Evolutionary conservation across 2,888 invertebrate genomes (phyloP).

Genomic region (Thymelicus lineola): DNA sequence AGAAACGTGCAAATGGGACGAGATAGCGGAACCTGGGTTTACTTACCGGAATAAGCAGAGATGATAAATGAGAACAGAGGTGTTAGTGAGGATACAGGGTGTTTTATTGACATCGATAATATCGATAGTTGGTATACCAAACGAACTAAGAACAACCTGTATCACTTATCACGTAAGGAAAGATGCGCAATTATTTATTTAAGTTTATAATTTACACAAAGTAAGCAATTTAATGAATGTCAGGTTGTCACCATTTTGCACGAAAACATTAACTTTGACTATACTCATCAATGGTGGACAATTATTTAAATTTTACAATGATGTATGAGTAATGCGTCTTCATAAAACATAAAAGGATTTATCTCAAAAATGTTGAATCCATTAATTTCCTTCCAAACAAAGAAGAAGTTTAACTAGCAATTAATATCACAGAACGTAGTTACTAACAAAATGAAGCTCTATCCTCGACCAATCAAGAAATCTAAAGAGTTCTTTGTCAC

Average conservation of each 20-base stretch:
- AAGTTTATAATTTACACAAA: too few species aligned
- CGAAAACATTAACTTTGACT: too few species aligned
- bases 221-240: too few species aligned
- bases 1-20: constrained; percentile 33
- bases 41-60: constrained; percentile 4
- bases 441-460: background rate
- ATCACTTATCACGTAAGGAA: too few species aligned
- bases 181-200: too few species aligned
- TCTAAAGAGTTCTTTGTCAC: constrained; percentile 2
- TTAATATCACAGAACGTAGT: background rate
- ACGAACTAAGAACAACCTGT: too few species aligned
- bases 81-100: background rate
- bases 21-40: constrained; percentile 12
- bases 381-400: background rate
- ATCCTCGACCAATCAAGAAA: background rate
- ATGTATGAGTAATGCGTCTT: too few species aligned
- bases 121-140: background rate
- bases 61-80: background rate
- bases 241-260: too few species aligned
- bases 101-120: background rate
- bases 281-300: too few species aligned
- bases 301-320: too few species aligned
- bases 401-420: background rate
- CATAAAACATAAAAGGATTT: too few species aligned
- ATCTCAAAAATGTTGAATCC: too few species aligned